phyloP scores from a whole-genome alignment of 2,888 invertebrate species.

The Lepeophtheirus nordmannii region DNA sequence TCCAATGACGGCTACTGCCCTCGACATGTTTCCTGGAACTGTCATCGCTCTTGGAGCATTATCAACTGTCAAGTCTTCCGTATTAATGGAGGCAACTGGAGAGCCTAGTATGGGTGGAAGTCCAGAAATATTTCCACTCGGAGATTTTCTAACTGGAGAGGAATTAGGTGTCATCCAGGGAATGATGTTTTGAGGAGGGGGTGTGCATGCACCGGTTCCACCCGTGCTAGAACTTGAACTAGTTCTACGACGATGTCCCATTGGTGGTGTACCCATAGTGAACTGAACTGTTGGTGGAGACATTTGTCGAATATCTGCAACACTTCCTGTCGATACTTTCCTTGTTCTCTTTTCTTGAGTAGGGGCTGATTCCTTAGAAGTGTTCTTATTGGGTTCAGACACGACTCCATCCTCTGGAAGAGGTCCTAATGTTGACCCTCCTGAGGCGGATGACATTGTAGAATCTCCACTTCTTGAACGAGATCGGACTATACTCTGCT shows the following conservation, averaged over 20 bases:
- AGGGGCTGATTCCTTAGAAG: neutral
- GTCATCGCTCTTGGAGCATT: slow-evolving; percentile 2
- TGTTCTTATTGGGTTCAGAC: neutral
- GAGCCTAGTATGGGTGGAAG: slow-evolving; percentile 9
- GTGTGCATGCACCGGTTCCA: neutral
- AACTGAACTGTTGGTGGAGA: slow-evolving; percentile 29
- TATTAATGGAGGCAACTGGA: neutral
- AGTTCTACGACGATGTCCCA: slow-evolving; percentile 35
- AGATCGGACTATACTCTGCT: slow-evolving; percentile 22
- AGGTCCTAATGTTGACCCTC: slow-evolving; percentile 23
- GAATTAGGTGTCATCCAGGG: slow-evolving; percentile 10
- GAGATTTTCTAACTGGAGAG: neutral
- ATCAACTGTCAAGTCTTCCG: neutral
- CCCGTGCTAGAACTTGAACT: slow-evolving; percentile 41
- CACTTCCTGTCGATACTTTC: neutral
- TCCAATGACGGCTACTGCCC: neutral
- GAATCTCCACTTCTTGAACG: slow-evolving; percentile 13
- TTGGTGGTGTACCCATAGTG: slow-evolving; percentile 33
- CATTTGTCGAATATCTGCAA: slow-evolving; percentile 25
- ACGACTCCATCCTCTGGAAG: slow-evolving; percentile 18
- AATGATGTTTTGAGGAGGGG: neutral
- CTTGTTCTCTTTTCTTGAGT: neutral
- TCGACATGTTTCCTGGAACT: slow-evolving; percentile 11
- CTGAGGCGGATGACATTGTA: slow-evolving; percentile 21
- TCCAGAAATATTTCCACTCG: slow-evolving; percentile 1